Percentiles rank a stretch among this genome's conserved stretches.
Evolutionary conservation across 2,888 invertebrate species (phyloP).

Genomic region (Blastobasis lacticolella): DNA sequence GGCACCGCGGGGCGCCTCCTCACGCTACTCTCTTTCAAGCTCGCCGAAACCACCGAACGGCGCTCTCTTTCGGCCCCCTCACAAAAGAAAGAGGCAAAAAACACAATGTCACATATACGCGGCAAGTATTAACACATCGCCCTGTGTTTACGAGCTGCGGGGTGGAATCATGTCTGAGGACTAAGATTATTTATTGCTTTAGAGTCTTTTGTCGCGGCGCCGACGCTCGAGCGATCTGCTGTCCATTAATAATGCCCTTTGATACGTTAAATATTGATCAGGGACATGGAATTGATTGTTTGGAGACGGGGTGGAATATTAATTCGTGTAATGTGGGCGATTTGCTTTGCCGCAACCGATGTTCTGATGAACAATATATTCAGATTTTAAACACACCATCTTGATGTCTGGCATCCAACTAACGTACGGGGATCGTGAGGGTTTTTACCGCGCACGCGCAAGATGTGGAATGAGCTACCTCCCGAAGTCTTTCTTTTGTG

Average conservation of each 20-base stretch:
- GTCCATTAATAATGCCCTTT: slow-evolving; percentile 42
- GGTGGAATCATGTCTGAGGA: slow-evolving; percentile 48
- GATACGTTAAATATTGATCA: slow-evolving; percentile 39
- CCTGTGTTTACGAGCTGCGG: slow-evolving; percentile 47
- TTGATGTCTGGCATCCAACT: too few species aligned
- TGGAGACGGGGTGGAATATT: slow-evolving; percentile 18
- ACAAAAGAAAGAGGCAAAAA: slow-evolving; percentile 5
- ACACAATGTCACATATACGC: slow-evolving; percentile 24
- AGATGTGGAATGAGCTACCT: not conserved
- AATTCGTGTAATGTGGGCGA: slow-evolving; percentile 13
- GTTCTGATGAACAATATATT: too few species aligned
- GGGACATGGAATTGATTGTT: slow-evolving; percentile 34
- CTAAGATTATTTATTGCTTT: slow-evolving; percentile 55
- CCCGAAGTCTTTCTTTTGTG: not conserved
- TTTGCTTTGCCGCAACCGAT: too few species aligned
- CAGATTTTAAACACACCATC: too few species aligned
- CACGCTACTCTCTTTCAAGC: slow-evolving; percentile 57
- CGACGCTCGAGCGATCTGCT: slow-evolving; percentile 25
- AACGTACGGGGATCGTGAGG: too few species aligned
- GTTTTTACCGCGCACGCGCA: too few species aligned
- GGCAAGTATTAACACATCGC: slow-evolving; percentile 53
- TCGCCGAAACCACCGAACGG: slow-evolving; percentile 36
- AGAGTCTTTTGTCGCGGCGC: slow-evolving; percentile 48
- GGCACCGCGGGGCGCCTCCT: slow-evolving; percentile 49
- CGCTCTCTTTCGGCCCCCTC: not conserved